Conservation (phyloP, 2,797 vertebrate genomes). For the Jordanella pulchra region DNA sequence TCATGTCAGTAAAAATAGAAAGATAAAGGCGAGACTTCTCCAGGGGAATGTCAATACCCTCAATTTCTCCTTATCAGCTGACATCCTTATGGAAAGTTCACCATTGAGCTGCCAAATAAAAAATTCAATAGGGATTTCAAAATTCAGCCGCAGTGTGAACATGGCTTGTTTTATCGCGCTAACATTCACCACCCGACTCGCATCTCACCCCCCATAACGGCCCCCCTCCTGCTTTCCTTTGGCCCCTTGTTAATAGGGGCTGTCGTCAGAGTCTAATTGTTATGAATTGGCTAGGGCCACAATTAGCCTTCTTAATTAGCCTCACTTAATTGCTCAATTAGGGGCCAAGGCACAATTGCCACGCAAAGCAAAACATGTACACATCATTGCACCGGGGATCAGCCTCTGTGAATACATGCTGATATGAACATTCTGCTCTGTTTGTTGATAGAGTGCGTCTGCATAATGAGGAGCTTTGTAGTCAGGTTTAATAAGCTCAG, state of each 20-base stretch:
- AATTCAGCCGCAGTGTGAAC: constrained; percentile 71
- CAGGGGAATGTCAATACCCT: constrained; percentile 71
- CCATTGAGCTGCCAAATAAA: constrained; percentile 69
- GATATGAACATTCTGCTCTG: constrained; percentile 55
- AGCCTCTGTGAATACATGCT: constrained; percentile 54
- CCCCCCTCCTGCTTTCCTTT: constrained; percentile 53
- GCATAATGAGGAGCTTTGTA: constrained; percentile 65
- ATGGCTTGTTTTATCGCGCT: constrained; percentile 66
- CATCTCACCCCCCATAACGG: constrained; percentile 2
- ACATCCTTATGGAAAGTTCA: constrained; percentile 78
- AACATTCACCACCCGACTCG: constrained; percentile 50
- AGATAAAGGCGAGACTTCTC: constrained; percentile 65
- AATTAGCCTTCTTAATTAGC: constrained; percentile 89
- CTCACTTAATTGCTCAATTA: constrained; percentile 89
- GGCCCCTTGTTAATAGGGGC: constrained; percentile 81
- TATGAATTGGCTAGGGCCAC: constrained; percentile 86
- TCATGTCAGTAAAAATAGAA: constrained; percentile 53
- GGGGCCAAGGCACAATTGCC: constrained; percentile 81
- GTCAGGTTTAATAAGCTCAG: constrained; percentile 59
- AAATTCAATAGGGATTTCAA: constrained; percentile 78
- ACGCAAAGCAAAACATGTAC: constrained; percentile 81
- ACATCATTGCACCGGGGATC: constrained; percentile 65
- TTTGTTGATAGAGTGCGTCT: constrained; percentile 54
- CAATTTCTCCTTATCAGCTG: constrained; percentile 78
- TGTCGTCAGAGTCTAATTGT: constrained; percentile 85